Evolutionary conservation across 1,140 invertebrate genomes (phyloP).

Genomic region (Bombus fervidus): DNA sequence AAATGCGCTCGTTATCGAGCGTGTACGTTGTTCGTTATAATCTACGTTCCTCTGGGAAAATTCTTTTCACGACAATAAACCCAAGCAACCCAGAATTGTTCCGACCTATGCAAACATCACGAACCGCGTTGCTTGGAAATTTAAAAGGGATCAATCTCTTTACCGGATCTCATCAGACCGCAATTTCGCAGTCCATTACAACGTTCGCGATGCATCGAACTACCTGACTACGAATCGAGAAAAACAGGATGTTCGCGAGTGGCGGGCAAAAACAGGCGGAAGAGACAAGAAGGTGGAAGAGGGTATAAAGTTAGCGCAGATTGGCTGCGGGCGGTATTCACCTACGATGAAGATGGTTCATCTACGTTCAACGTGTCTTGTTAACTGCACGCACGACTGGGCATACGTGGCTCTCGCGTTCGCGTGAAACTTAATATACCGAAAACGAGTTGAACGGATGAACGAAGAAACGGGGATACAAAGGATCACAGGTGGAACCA

Average conservation of each 20-base stretch:
- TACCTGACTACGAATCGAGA: neutral
- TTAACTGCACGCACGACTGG: slow-evolving; percentile 55
- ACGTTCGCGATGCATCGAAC: too few species aligned
- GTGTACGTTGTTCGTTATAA: neutral
- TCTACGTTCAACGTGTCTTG: slow-evolving; percentile 46
- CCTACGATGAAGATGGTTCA: slow-evolving; percentile 44
- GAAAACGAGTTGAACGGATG: slow-evolving; percentile 41
- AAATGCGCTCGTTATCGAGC: neutral
- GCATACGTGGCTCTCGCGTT: slow-evolving; percentile 39
- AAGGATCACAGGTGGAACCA: neutral
- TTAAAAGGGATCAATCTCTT: neutral
- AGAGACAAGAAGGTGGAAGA: neutral
- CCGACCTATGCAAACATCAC: neutral
- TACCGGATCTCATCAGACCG: neutral
- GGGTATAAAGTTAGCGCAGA: slow-evolving; percentile 8
- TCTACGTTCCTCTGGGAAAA: neutral
- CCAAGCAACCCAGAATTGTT: neutral
- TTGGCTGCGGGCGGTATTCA: slow-evolving; percentile 23
- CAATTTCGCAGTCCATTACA: neutral
- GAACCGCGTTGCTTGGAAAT: neutral
- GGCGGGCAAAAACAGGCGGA: neutral
- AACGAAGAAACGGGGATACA: slow-evolving; percentile 15
- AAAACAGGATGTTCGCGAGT: neutral
- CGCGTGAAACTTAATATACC: slow-evolving; percentile 64
- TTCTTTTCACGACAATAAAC: too few species aligned